Conservation (phyloP, 2,888 invertebrate genomes). For the Drosophila emarginata region DNA sequence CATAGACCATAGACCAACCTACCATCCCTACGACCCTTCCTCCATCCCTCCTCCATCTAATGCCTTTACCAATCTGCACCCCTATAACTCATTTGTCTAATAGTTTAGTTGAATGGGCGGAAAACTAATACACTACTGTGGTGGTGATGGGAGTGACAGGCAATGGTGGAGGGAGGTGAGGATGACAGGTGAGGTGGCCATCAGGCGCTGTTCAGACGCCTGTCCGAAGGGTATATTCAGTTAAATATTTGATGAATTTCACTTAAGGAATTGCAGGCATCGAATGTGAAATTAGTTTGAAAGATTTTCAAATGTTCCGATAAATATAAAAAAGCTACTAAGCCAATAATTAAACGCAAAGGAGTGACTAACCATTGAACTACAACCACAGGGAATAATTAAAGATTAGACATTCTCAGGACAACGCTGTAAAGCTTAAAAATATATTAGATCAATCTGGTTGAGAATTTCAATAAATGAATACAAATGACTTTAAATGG, state of each 20-base stretch:
- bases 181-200: conserved; percentile 23
- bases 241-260: conserved; percentile 36
- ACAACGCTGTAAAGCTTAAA: too few species aligned
- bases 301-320: conserved; percentile 19
- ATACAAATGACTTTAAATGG: too few species aligned
- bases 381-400: background rate
- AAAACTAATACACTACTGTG: background rate
- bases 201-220: conserved; percentile 16
- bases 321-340: background rate
- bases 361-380: background rate
- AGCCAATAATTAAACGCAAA: background rate
- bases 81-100: conserved; percentile 56
- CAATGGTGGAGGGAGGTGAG: background rate
- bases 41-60: background rate
- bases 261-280: conserved; percentile 3
- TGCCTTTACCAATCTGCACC: background rate
- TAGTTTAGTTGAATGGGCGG: conserved; percentile 28
- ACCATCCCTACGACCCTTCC: background rate
- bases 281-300: background rate
- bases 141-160: background rate
- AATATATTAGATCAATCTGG: too few species aligned
- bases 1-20: too few species aligned
- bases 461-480: too few species aligned
- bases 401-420: background rate
- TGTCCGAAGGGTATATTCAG: conserved; percentile 16